Evolutionary conservation across 2,797 vertebrate genomes (phyloP).

Genomic region (Staurois parvus): DNA sequence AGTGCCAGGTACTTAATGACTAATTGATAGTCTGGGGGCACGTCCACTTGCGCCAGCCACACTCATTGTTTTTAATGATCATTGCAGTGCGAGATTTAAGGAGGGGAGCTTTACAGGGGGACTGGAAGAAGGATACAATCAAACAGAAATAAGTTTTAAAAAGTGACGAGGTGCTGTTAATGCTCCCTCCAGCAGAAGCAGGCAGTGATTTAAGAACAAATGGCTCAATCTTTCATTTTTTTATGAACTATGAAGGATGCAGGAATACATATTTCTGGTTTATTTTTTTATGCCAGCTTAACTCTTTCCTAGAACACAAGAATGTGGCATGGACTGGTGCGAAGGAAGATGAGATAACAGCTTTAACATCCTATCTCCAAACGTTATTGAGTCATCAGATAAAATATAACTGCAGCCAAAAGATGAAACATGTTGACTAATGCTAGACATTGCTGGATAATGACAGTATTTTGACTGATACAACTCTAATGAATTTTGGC

Average conservation of each 20-base stretch:
- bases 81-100: slow-evolving; percentile 71
- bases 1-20: slow-evolving; percentile 73
- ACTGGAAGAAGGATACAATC: slow-evolving; percentile 61
- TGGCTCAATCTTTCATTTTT: slow-evolving; percentile 42
- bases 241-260: slow-evolving; percentile 11
- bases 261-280: background rate
- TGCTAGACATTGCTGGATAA: too few relatives aligned
- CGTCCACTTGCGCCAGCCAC: slow-evolving; percentile 72
- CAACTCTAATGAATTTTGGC: too few relatives aligned
- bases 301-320: background rate
- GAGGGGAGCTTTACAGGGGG: slow-evolving; percentile 53
- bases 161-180: slow-evolving; percentile 49
- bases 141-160: slow-evolving; percentile 66
- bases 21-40: slow-evolving; percentile 70
- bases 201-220: slow-evolving; percentile 50
- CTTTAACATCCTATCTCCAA: background rate
- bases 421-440: too few relatives aligned
- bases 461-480: too few relatives aligned
- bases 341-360: background rate
- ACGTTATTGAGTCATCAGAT: background rate
- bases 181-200: slow-evolving; percentile 59
- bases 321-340: background rate
- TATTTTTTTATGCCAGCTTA: slow-evolving; percentile 9
- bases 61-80: slow-evolving; percentile 77
- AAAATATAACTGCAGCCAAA: too few relatives aligned